phyloP scores from a whole-genome alignment of 1,140 invertebrate genomes.

The Leguminivora glycinivorella region DNA sequence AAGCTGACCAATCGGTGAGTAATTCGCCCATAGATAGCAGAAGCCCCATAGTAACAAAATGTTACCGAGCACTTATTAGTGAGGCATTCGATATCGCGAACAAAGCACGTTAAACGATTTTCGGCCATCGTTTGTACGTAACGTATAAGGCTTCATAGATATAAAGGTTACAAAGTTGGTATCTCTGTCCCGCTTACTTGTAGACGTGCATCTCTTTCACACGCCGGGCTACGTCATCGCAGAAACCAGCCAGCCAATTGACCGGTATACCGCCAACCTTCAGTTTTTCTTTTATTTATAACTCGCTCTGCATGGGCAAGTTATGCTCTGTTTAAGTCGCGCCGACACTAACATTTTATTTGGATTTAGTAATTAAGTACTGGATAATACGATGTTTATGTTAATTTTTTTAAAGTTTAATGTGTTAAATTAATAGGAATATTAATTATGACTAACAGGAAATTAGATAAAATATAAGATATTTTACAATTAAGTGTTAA shows the following conservation, averaged over 20 bases:
- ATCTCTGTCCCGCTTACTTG: conserved; percentile 44
- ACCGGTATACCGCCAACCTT: conserved; percentile 78
- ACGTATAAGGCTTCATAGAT: conserved; percentile 72
- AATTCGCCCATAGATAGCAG: conserved; percentile 13
- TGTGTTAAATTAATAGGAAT: background rate
- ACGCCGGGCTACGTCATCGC: conserved; percentile 68
- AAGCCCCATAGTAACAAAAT: conserved; percentile 39
- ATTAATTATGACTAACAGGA: background rate
- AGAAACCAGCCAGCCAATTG: conserved; percentile 77
- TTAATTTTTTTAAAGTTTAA: too few species aligned
- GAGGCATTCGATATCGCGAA: conserved; percentile 59
- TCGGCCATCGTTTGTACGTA: conserved; percentile 70
- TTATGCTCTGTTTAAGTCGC: conserved; percentile 59
- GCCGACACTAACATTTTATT: background rate
- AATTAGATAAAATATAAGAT: too few species aligned
- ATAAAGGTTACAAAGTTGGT: conserved; percentile 60
- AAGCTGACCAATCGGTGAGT: background rate
- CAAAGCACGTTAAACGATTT: conserved; percentile 73
- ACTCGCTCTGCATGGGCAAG: conserved; percentile 71
- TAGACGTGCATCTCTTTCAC: conserved; percentile 48
- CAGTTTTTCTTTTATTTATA: conserved; percentile 79
- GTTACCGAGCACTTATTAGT: conserved; percentile 54
- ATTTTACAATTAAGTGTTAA: too few species aligned
- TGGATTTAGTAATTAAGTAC: background rate
- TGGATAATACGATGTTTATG: background rate